A percentile compares a stretch with the other conserved stretches of the same genome.
phyloP scores from a whole-genome alignment of 2,797 vertebrate genomes.

The Nannoperca australis region DNA sequence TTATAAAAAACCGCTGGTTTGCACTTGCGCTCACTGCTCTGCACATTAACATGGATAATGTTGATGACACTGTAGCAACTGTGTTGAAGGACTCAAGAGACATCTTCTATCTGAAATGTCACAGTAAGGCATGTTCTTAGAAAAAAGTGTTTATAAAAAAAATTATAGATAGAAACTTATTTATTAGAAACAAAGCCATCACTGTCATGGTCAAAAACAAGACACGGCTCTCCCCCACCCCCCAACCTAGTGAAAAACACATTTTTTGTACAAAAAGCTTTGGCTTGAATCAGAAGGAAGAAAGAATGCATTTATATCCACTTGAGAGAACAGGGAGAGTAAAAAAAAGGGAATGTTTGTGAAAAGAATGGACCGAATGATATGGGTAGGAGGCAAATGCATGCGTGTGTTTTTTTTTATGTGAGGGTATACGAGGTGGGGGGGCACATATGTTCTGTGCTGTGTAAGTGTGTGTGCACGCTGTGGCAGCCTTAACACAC shows the following conservation, averaged over 20 bases:
- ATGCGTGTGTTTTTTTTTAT: constrained; percentile 14
- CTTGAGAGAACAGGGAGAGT: constrained; percentile 18
- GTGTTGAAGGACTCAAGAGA: constrained; percentile 7
- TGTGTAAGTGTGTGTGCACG: constrained; percentile 1
- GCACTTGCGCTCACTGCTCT: constrained; percentile 21
- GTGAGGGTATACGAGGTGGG: neutral
- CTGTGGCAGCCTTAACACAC: constrained; percentile 9
- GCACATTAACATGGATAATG: constrained; percentile 26
- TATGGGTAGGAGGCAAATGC: neutral
- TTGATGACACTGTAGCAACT: neutral
- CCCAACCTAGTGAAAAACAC: constrained; percentile 21
- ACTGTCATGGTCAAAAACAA: constrained; percentile 36
- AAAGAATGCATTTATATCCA: constrained; percentile 45
- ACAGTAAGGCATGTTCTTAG: constrained; percentile 33
- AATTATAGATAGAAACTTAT: constrained; percentile 41
- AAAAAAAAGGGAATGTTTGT: constrained; percentile 49
- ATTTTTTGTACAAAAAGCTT: constrained; percentile 29
- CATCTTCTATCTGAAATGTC: constrained; percentile 16
- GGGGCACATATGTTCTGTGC: constrained; percentile 18
- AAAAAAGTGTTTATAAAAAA: neutral
- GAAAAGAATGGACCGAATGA: constrained; percentile 44
- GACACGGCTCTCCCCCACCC: neutral
- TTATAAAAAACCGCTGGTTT: constrained; percentile 13
- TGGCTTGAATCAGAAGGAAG: constrained; percentile 23
- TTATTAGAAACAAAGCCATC: constrained; percentile 37